Base-by-base conservation (phyloP, 2,888 invertebrate species). In the Thymelicus acteon region DNA sequence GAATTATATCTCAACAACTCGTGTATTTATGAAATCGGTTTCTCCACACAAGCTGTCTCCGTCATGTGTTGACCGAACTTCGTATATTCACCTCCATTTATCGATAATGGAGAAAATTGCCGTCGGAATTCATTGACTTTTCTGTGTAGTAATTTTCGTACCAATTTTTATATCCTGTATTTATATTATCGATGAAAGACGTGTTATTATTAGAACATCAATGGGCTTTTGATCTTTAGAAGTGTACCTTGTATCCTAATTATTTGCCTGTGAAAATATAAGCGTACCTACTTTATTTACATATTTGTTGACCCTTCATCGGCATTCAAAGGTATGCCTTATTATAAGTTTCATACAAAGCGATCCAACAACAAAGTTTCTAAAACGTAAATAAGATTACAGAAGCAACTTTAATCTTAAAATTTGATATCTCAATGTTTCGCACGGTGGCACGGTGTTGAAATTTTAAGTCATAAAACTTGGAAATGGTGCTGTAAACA, bases 361-460 rank as follows among this genome's bases (percentile, higher is more conserved):
- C 44, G 31, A 66, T n/a, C 13, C 52, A 52, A 8, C 15, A 31
- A 49, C 52, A 63, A 69, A 69, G n/a, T 63, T 69, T 63, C 8
- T 24, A 39, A 60, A 62, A 48, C 39, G 39, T 49, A 69, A 69
- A 63, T 15, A 24, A 49, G 58, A 64, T 70, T 63, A 70, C 58
- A 70, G 49, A 63, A 64, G 58, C 24, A 58, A 58, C 48, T 70
- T 70, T 70, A 48, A 60, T 64, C 58, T 69, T 40, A 49, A 60
- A 70, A 58, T 66, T 70, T 58, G 63, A 64, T 64, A 70, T 63
- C 49, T 57, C n/a, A 63, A 13, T 44, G 57, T 44, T 61, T 52
- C 10, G 61, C 60, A 7, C 19, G 19, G 52, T 19, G 19, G 19
- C 19, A 19, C 7, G 52, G 54, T 61, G 15, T 40, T 47, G 15